Conservation (phyloP, 2,113 vertebrate species). For the Leptosomus discolor region DNA sequence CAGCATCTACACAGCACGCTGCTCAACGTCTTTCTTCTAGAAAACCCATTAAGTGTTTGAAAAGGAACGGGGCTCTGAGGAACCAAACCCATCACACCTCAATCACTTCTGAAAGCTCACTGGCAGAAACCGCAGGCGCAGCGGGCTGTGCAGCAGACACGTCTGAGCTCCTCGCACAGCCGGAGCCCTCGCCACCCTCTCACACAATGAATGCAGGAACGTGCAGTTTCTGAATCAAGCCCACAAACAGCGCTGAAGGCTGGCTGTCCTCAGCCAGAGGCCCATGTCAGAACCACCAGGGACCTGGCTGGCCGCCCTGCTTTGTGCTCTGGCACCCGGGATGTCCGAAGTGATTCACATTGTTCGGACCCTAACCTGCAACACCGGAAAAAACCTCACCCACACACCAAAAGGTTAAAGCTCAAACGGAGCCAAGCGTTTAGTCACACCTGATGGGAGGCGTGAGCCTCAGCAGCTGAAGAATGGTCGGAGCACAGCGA, state of each 20-base stretch:
- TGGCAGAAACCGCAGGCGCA: neutral
- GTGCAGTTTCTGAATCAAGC: neutral
- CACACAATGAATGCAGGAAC: fast-evolving
- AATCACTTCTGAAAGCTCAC: neutral
- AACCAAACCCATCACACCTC: neutral
- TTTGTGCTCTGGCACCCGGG: neutral
- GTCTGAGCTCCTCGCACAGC: neutral
- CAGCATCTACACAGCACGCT: fast-evolving
- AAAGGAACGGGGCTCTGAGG: neutral
- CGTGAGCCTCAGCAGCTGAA: neutral
- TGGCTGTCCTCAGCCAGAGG: neutral
- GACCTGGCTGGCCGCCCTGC: neutral
- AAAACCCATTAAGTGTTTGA: neutral
- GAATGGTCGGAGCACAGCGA: too few species aligned
- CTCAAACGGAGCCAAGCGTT: neutral
- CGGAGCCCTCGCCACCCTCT: fast-evolving
- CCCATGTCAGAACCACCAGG: too few species aligned
- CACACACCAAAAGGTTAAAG: neutral
- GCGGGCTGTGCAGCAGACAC: neutral
- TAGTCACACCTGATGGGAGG: neutral
- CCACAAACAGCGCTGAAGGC: neutral
- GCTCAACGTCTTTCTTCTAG: neutral
- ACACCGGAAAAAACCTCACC: neutral
- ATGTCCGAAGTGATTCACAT: neutral
- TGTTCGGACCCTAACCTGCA: neutral